Percentiles rank a stretch among this genome's conserved stretches.
phyloP scores from a whole-genome alignment of 2,797 vertebrate species.

The Selene dorsalis region DNA sequence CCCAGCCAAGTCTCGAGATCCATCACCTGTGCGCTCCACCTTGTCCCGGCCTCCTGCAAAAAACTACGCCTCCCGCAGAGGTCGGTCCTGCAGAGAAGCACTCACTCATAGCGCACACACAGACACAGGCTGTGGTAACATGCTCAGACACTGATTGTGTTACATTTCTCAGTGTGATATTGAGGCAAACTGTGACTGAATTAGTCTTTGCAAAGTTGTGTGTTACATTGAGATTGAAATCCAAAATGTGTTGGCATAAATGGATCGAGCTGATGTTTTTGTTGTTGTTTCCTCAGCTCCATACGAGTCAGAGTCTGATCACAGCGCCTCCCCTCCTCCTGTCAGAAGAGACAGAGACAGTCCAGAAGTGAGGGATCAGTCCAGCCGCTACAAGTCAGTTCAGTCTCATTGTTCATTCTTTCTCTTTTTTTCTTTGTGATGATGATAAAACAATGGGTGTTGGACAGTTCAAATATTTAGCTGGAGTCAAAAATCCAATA shows the following conservation, averaged over 20 bases:
- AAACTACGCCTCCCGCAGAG: slow-evolving; percentile 74
- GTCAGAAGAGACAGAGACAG: slow-evolving; percentile 59
- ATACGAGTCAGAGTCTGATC: slow-evolving; percentile 82
- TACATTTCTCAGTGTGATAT: neutral
- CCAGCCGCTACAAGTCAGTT: slow-evolving; percentile 81
- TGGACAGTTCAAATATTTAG: neutral
- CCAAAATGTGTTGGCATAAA: neutral
- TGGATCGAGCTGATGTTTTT: neutral
- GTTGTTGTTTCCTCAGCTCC: slow-evolving; percentile 69
- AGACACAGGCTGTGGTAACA: neutral
- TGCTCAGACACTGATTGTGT: neutral
- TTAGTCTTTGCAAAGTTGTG: too few relatives aligned
- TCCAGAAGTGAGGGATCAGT: slow-evolving; percentile 67
- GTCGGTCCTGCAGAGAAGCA: slow-evolving; percentile 60
- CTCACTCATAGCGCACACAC: neutral
- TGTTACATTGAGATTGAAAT: neutral
- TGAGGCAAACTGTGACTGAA: neutral
- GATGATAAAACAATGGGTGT: neutral
- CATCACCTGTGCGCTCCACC: slow-evolving; percentile 80
- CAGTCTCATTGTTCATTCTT: neutral
- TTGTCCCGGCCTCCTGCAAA: slow-evolving; percentile 68
- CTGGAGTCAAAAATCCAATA: too few relatives aligned
- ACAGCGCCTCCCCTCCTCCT: slow-evolving; percentile 73
- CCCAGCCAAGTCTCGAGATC: slow-evolving; percentile 76
- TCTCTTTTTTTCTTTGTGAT: too few relatives aligned